These are phyloP conservation scores for Oxycera nigricornis DNA, from an alignment of 2,888 invertebrate species.

Conservation along the genomic window DNA sequence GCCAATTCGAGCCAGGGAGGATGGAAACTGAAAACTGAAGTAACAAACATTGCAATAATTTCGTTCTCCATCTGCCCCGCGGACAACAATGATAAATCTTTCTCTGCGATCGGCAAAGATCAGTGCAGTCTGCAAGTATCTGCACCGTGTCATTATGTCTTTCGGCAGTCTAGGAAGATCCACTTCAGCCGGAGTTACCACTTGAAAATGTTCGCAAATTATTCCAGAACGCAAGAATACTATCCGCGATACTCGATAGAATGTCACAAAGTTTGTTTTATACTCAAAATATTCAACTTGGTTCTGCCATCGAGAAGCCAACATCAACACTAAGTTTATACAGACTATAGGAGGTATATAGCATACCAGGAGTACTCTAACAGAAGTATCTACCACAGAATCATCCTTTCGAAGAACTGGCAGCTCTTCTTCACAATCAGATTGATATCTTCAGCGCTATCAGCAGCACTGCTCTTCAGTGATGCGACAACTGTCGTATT, in stretches of 20 bases:
- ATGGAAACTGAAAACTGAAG: neutral
- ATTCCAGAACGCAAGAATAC: too few relatives aligned
- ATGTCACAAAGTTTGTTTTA: too few relatives aligned
- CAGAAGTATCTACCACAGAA: too few relatives aligned
- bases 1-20: slow-evolving; percentile 11
- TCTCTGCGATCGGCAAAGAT: slow-evolving; percentile 29
- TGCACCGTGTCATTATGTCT: slow-evolving; percentile 22
- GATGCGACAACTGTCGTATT: slow-evolving; percentile 30
- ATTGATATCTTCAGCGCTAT: neutral
- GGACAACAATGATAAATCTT: slow-evolving; percentile 37
- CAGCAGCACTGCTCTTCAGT: slow-evolving; percentile 16
- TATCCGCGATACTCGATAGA: too few relatives aligned
- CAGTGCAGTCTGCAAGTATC: slow-evolving; percentile 21
- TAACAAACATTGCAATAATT: slow-evolving; percentile 21
- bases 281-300: too few relatives aligned
- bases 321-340: too few relatives aligned
- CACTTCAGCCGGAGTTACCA: neutral
- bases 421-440: neutral
- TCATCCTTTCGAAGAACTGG: too few relatives aligned
- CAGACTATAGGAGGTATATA: too few relatives aligned
- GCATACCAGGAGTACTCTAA: too few relatives aligned
- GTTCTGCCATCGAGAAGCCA: too few relatives aligned
- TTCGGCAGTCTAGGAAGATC: slow-evolving; percentile 22
- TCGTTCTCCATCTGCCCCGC: slow-evolving; percentile 32
- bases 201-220: too few relatives aligned